Base-by-base conservation (phyloP, 2,888 invertebrate species). In the Drosophila neoperkinsi region DNA sequence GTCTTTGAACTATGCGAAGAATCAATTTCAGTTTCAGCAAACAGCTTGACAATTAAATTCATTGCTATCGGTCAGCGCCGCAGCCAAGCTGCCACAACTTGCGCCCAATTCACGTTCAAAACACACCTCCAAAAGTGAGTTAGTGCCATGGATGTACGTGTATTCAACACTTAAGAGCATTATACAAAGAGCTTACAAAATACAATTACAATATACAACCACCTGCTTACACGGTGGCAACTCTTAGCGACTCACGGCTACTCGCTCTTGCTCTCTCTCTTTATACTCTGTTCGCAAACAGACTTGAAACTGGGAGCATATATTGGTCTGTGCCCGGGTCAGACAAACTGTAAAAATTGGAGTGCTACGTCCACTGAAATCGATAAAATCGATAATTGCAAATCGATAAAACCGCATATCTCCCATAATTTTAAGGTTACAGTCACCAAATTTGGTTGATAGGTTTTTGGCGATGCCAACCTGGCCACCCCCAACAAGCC, bases 1-100 rank as follows among this genome's bases (percentile, higher is more conserved):
- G 83, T 62, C 67, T 55, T 52, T 76, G 74, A 80, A 89, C 89
- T 72, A 66, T 36, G 58, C 43, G 79, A 79, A 88, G 67, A 68
- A 62, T 18, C 60, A 71, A 84, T 69, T 79, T 56, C 64, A 49
- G 82, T 71, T 79, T 53, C 66, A 52, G 30, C 46, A 31, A 50
- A 31, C 43, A 70, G 55, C 64, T 63, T 34, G 25, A 43, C 51
- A 68, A 71, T 7, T 11, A 25, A 51, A 70, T 78, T 56, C 36
- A 30, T 71, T 59, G 41, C 28, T 36, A 58, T n/a, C 51, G 30
- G 53, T 71, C 69, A 67, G 71, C 71, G 70, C 28, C 31, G 36
- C 10, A 46, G 38, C 49, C 41, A 21, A 18, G 3, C 41, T 7
- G 18, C 43, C 55, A 68, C 62, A 38, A 18, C 36, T 9, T 18